These are phyloP conservation scores for Arctopsyche grandis DNA, from an alignment of 1,140 invertebrate genomes.

Conservation along the genomic window DNA sequence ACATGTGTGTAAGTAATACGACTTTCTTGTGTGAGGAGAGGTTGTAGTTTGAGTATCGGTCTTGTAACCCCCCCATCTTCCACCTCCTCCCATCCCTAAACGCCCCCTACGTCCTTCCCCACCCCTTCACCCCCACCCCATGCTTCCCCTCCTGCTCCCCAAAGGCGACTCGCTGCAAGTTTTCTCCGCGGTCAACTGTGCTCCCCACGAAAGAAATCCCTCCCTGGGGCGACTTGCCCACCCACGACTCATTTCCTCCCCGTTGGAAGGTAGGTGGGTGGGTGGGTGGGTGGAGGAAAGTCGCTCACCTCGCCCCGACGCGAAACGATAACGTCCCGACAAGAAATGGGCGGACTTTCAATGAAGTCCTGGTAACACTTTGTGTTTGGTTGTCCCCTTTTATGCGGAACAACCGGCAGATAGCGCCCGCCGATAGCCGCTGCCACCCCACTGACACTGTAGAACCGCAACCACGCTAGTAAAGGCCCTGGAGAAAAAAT, in stretches of 20 bases:
- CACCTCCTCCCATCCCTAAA: neutral
- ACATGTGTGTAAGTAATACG: neutral
- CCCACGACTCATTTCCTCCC: slow-evolving; percentile 29
- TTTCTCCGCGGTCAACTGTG: slow-evolving; percentile 41
- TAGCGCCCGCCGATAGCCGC: slow-evolving; percentile 27
- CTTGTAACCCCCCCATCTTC: neutral
- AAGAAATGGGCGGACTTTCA: slow-evolving; percentile 54
- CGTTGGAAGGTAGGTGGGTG: slow-evolving; percentile 20
- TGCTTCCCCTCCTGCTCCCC: slow-evolving; percentile 23
- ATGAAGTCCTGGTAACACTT: slow-evolving; percentile 52
- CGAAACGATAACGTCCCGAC: slow-evolving; percentile 52
- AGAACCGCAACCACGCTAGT: neutral
- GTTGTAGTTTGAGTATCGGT: slow-evolving; percentile 13
- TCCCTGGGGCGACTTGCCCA: neutral
- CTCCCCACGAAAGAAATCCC: slow-evolving; percentile 37
- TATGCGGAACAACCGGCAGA: slow-evolving; percentile 47
- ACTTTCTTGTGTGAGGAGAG: neutral
- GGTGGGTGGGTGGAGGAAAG: too few relatives aligned
- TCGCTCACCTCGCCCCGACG: slow-evolving; percentile 16
- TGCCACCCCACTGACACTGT: neutral
- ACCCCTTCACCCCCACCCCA: neutral
- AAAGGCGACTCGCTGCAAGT: slow-evolving; percentile 13
- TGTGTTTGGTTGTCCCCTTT: slow-evolving; percentile 53
- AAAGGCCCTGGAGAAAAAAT: neutral
- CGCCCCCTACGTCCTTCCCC: neutral